phyloP scores from a whole-genome alignment of 1,140 invertebrate genomes.

The Aphelinus certus region DNA sequence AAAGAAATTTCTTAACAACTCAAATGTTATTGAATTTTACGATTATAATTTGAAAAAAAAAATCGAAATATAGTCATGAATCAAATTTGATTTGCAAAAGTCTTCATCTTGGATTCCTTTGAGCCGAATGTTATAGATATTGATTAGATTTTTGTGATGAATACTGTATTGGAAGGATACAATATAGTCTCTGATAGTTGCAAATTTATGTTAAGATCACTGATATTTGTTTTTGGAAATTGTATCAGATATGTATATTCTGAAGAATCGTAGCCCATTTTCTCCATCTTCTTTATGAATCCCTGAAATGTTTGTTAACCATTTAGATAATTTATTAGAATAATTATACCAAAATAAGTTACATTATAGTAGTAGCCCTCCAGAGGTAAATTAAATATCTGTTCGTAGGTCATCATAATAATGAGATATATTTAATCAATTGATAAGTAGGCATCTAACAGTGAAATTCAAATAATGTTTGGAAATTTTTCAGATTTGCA shows the following conservation, averaged over 20 bases:
- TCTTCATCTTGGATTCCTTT: conserved; percentile 17
- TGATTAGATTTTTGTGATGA: conserved; percentile 63
- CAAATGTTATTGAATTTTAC: conserved; percentile 13
- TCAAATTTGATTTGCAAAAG: not conserved
- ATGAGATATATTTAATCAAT: no score
- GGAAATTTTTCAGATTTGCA: no score
- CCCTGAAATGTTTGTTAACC: conserved; percentile 44
- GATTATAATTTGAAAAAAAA: conserved; percentile 23
- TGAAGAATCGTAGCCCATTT: conserved; percentile 56
- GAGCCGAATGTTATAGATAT: conserved; percentile 10
- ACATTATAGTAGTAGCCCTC: no score
- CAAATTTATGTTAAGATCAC: conserved; percentile 52
- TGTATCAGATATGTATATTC: conserved; percentile 61
- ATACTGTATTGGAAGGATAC: conserved; percentile 64
- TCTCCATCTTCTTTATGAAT: conserved; percentile 61
- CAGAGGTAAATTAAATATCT: no score
- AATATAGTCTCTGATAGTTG: conserved; percentile 60
- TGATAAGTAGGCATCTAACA: no score
- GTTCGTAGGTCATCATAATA: no score
- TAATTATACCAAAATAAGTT: no score
- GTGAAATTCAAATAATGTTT: no score
- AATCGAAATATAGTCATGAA: not conserved
- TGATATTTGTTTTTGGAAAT: conserved; percentile 61
- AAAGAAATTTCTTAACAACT: not conserved
- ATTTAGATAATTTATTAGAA: no score